phyloP scores from a whole-genome alignment of 2,797 vertebrate species.

The Falco rusticolus region DNA sequence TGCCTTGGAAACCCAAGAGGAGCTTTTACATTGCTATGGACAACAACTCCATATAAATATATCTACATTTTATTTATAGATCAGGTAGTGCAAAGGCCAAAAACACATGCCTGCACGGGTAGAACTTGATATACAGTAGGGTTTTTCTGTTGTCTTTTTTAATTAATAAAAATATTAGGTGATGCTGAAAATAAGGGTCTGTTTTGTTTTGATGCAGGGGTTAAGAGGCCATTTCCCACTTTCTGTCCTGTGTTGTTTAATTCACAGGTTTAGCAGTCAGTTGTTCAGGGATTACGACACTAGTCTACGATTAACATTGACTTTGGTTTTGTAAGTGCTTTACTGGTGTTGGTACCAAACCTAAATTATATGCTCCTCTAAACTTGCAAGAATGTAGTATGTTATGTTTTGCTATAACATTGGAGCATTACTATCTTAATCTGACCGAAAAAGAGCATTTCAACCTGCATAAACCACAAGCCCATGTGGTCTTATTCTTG shows the following conservation, averaged over 20 bases:
- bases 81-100: conserved; percentile 39
- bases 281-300: conserved; percentile 36
- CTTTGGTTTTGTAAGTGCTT: not conserved
- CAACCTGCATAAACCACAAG: not conserved
- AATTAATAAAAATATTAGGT: conserved; percentile 56
- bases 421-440: not conserved
- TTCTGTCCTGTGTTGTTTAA: conserved; percentile 41
- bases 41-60: conserved; percentile 72
- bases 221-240: conserved; percentile 38
- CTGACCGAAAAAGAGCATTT: conserved; percentile 12
- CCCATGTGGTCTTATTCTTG: not conserved
- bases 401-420: not conserved
- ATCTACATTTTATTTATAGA: conserved; percentile 70
- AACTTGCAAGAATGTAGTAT: not conserved
- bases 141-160: conserved; percentile 30
- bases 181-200: conserved; percentile 28
- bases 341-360: not conserved
- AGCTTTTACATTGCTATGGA: conserved; percentile 70
- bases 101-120: not conserved
- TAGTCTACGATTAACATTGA: conserved; percentile 23
- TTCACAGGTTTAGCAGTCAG: conserved; percentile 20
- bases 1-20: conserved; percentile 68
- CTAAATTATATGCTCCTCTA: not conserved
- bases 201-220: not conserved
- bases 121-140: not conserved